Base-by-base conservation (phyloP, 2,797 vertebrate genomes). In the Alectoris magna region DNA sequence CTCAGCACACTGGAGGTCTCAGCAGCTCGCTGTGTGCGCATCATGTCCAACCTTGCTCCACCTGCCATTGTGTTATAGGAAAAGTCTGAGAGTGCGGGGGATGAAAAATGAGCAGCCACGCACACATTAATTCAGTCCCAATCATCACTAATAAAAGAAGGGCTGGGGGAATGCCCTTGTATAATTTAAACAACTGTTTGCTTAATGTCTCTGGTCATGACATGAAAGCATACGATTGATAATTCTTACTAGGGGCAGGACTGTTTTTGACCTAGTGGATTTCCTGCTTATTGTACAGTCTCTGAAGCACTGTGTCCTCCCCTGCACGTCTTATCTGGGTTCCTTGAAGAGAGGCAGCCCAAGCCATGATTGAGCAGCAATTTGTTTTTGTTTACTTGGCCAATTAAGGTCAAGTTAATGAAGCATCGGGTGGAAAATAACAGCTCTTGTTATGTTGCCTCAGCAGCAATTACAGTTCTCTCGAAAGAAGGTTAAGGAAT, bases 371-470 rank as follows among this genome's bases (percentile, higher is more conserved):
- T 64, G 41, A 88, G 67, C 39, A 60, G 39, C 49, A 56, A 88
- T 87, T 78, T 93, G 58, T 4, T 90, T 93, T 86, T 96, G 83
- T 94, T 95, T 95, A 84, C 75, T 85, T 56, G 72, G 49, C 72
- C 90, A 92, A 73, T 95, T 88, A 93, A 64, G 91, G 79, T 69
- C 81, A 86, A 92, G 68, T 75, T 94, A 96, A 96, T 93, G 93
- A 94, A 89, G 80, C 83, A 78, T 73, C 0, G 11, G 74, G 85
- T 90, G 73, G 87, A 77, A 96, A 90, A 84, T 31, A 74, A 51
- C 66, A 66, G 39, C 75, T 77, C 76, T 49, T 68, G 88, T 62
- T 81, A 46, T 46, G 82, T 85, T 80, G 84, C 70, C 83, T 82
- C 76, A 87, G 88, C 82, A 77, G 90, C 87, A 95, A 91, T 92